A percentile compares a stretch with the other conserved stretches of the same genome.
These are phyloP conservation scores for Galeopsomyia nigrocyanea DNA, from an alignment of 2,888 invertebrate genomes.

Conservation along the genomic window DNA sequence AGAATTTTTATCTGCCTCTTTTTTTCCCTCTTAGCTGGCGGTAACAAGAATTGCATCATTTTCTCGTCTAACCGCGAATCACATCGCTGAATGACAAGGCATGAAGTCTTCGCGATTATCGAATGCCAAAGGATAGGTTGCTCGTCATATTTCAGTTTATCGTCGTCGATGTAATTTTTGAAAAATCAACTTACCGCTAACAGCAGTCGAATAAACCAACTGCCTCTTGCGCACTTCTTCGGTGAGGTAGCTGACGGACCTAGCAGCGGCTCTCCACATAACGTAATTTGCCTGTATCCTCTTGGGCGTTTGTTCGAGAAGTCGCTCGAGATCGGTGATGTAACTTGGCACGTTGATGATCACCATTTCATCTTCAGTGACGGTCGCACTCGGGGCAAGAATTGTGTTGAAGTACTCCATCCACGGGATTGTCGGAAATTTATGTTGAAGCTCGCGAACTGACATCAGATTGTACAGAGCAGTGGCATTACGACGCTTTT, in stretches of 20 bases:
- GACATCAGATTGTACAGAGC: constrained; percentile 94
- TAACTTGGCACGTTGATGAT: constrained; percentile 90
- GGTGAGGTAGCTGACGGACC: constrained; percentile 84
- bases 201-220: constrained; percentile 83
- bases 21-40: background rate
- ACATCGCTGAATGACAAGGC: too few species aligned
- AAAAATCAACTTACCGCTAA: constrained; percentile 75
- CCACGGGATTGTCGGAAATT: constrained; percentile 86
- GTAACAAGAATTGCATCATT: too few species aligned
- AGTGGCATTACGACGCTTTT: constrained; percentile 89
- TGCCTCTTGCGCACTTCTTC: constrained; percentile 84
- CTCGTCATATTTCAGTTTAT: too few species aligned
- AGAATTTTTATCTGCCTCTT: background rate
- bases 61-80: too few species aligned
- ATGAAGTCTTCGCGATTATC: too few species aligned
- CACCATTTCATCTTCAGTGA: constrained; percentile 80
- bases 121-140: too few species aligned
- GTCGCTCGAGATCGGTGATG: constrained; percentile 78
- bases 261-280: constrained; percentile 90
- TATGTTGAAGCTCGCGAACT: constrained; percentile 80
- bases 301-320: constrained; percentile 73
- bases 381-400: constrained; percentile 75
- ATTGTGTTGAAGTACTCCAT: constrained; percentile 86
- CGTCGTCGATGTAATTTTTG: too few species aligned
- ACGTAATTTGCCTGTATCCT: constrained; percentile 89